Evolutionary conservation across 2,888 invertebrate species (phyloP).

Genomic region (Eristalis intricaria): DNA sequence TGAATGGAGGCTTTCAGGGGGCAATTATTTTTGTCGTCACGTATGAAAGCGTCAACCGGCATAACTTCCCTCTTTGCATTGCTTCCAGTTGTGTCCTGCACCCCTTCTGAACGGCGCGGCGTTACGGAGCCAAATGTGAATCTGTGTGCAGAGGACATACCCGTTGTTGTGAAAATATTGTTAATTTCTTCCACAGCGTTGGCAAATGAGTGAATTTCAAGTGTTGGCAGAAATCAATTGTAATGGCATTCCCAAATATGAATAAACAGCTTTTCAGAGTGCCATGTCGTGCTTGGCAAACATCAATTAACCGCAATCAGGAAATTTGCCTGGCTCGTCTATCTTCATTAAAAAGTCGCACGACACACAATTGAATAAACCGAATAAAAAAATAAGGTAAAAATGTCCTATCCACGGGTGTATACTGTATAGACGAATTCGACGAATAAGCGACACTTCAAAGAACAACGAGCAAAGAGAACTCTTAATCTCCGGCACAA

Average conservation of each 20-base stretch:
- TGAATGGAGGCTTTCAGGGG: too few species aligned
- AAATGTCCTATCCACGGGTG: background rate
- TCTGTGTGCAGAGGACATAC: background rate
- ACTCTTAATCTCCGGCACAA: background rate
- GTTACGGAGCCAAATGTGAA: background rate
- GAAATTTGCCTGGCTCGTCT: slow-evolving; percentile 11
- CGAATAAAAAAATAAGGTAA: background rate
- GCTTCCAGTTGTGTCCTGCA: too few species aligned
- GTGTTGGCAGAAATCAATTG: slow-evolving; percentile 6
- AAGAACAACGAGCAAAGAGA: background rate
- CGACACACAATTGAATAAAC: slow-evolving; percentile 15
- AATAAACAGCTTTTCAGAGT: slow-evolving; percentile 4
- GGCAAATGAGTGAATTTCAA: slow-evolving; percentile 1
- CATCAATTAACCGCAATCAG: slow-evolving; percentile 40
- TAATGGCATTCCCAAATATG: slow-evolving; percentile 5
- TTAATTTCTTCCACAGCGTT: background rate
- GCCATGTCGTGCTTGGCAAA: slow-evolving; percentile 9
- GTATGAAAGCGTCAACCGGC: too few species aligned
- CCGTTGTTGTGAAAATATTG: background rate
- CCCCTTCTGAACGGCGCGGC: too few species aligned
- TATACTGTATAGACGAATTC: background rate
- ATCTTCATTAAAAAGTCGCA: slow-evolving; percentile 14
- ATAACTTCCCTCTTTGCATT: too few species aligned
- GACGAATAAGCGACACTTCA: slow-evolving; percentile 13
- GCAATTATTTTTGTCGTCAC: too few species aligned